These are phyloP conservation scores for Spheniscus humboldti DNA, from an alignment of 2,797 vertebrate species.

Conservation along the genomic window DNA sequence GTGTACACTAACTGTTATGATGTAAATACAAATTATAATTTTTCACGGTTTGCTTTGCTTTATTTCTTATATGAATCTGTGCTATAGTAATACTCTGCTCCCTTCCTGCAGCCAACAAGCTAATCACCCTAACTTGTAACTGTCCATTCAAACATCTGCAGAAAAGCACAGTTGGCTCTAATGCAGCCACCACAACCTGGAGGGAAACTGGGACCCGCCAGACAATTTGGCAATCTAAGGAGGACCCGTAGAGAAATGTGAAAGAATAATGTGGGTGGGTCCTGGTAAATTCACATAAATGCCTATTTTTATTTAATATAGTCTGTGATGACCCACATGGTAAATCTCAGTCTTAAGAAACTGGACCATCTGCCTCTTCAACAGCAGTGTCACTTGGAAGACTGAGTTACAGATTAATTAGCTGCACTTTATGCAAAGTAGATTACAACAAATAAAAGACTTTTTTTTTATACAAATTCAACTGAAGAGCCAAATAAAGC, in stretches of 20 bases:
- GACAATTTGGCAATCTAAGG: not conserved
- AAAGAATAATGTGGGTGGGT: not conserved
- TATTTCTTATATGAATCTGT: accelerated
- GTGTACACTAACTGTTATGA: too few species aligned
- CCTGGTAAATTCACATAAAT: not conserved
- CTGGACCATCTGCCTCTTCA: not conserved
- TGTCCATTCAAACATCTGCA: not conserved
- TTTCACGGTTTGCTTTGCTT: not conserved
- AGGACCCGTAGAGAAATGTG: not conserved
- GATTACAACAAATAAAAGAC: not conserved
- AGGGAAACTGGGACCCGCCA: not conserved
- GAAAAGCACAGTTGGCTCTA: not conserved
- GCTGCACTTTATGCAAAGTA: not conserved
- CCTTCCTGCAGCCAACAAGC: not conserved
- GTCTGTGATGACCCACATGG: not conserved
- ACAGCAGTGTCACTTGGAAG: not conserved
- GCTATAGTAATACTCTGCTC: not conserved
- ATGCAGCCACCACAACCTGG: not conserved
- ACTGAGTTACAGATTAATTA: not conserved
- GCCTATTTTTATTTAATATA: not conserved
- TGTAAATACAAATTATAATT: not conserved
- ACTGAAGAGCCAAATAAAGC: not conserved
- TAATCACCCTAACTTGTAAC: not conserved
- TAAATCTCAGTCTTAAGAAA: not conserved
- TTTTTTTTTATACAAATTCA: not conserved